phyloP scores from a whole-genome alignment of 2,888 invertebrate species.

The Andrena praecox region DNA sequence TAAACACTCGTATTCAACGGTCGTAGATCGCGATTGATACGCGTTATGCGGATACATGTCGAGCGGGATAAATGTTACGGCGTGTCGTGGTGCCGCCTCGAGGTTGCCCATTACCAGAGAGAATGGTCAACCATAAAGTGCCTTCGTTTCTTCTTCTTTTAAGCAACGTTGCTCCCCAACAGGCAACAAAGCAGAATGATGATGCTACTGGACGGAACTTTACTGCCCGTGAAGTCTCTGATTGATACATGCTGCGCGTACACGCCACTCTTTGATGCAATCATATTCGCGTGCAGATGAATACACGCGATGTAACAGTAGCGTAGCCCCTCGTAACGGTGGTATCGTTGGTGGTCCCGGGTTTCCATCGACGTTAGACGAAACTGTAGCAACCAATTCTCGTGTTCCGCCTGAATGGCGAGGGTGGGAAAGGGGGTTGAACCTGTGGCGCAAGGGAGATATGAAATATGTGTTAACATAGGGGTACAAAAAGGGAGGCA shows the following conservation, averaged over 20 bases:
- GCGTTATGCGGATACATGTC: slow-evolving; percentile 42
- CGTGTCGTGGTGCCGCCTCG: slow-evolving; percentile 42
- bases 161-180: slow-evolving; percentile 43
- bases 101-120: slow-evolving; percentile 45
- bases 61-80: slow-evolving; percentile 41
- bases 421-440: neutral
- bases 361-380: neutral
- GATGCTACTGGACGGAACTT: slow-evolving; percentile 58
- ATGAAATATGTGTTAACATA: neutral
- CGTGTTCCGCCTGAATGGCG: neutral
- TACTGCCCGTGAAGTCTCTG: slow-evolving; percentile 53
- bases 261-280: slow-evolving; percentile 48
- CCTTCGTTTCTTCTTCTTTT: slow-evolving; percentile 49
- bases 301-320: slow-evolving; percentile 47
- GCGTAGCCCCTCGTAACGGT: slow-evolving; percentile 22
- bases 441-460: neutral
- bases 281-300: slow-evolving; percentile 54
- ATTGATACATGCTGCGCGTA: slow-evolving; percentile 61
- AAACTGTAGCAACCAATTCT: neutral
- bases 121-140: slow-evolving; percentile 59
- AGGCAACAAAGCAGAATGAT: slow-evolving; percentile 57
- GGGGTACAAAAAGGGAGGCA: no score
- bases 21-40: slow-evolving; percentile 69
- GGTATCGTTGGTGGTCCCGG: slow-evolving; percentile 17
- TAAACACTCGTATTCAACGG: slow-evolving; percentile 46